Base-by-base conservation (phyloP, 2,113 vertebrate species). In the Heterocephalus glaber region DNA sequence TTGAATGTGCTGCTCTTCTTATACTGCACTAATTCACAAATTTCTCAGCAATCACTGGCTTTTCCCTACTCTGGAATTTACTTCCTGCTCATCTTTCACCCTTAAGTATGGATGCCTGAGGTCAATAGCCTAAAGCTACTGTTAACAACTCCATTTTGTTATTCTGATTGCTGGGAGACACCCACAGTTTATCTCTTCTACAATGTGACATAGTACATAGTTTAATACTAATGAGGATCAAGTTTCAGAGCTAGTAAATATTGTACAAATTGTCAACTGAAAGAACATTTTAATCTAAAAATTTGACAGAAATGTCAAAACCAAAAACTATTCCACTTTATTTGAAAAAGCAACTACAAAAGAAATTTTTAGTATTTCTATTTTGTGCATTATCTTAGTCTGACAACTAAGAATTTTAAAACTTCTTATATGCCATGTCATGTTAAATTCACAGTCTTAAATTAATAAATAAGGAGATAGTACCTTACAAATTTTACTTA, bases 51-150 rank as follows among this genome's bases (percentile, higher is more conserved):
- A 61, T 24, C 66, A 81, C 77, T 28, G 56, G 92, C n/a, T 84
- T 90, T 68, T 94, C 83, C 89, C 80, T 38, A 68, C 95, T 95
- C 96, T 93, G 93, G 98, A 98, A 97, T 97, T 97, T 63, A 97
- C 98, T 99, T 99, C 98, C 98, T 98, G 97, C 98, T 99, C 98
- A 98, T 98, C 98, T 98, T 98, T 99, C 98, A 99, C 97, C 98
- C 98, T 90, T 88, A 92, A 77, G 90, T 1, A 77, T 33, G 63
- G 83, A 87, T 74, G 86, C 58, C 95, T 87, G 82, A 98, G 86
- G 85, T 84, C 97, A 96, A 95, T 0, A 96, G 97, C 90, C 95
- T 95, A 95, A 95, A 80, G 82, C 94, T 97, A 87, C 97, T 61
- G 74, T 83, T 97, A 54, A 14, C 79, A 89, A 9, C 12, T 80